These are phyloP conservation scores for Monomorium pharaonis DNA, from an alignment of 1,140 invertebrate species.

Conservation along the genomic window DNA sequence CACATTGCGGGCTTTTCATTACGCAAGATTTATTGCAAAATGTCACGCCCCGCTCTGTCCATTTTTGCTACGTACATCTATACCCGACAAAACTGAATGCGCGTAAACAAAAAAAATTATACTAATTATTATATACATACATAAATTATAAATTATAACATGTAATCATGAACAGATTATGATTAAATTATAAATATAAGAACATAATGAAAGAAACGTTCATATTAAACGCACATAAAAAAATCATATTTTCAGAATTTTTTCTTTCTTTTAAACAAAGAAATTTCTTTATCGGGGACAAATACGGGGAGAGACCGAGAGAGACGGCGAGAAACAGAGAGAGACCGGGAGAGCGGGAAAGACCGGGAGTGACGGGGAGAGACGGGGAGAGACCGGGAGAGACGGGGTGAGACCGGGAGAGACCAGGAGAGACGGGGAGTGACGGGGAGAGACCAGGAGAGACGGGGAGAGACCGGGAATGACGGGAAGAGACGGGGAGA, in stretches of 20 bases:
- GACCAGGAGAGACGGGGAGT: too few species aligned
- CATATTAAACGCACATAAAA: background rate
- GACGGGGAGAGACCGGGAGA: too few species aligned
- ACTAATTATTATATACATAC: background rate
- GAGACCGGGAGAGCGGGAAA: too few species aligned
- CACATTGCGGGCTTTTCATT: conserved; percentile 15
- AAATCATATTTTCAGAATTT: background rate
- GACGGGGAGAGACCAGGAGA: too few species aligned
- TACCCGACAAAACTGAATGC: background rate
- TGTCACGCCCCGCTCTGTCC: background rate
- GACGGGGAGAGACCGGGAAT: too few species aligned
- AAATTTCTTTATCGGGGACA: background rate
- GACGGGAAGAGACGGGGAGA: too few species aligned
- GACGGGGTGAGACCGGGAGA: too few species aligned
- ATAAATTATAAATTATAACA: background rate
- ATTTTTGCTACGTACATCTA: background rate
- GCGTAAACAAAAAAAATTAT: background rate
- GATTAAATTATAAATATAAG: background rate
- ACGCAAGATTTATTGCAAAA: conserved; percentile 26
- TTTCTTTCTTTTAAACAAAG: background rate
- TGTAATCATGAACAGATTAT: background rate
- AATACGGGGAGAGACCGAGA: too few species aligned
- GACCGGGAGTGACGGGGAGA: too few species aligned
- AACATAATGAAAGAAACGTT: background rate
- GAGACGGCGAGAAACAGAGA: too few species aligned